These are phyloP conservation scores for Campylomormyrus numenius DNA, from an alignment of 2,113 vertebrate species.

Conservation along the genomic window DNA sequence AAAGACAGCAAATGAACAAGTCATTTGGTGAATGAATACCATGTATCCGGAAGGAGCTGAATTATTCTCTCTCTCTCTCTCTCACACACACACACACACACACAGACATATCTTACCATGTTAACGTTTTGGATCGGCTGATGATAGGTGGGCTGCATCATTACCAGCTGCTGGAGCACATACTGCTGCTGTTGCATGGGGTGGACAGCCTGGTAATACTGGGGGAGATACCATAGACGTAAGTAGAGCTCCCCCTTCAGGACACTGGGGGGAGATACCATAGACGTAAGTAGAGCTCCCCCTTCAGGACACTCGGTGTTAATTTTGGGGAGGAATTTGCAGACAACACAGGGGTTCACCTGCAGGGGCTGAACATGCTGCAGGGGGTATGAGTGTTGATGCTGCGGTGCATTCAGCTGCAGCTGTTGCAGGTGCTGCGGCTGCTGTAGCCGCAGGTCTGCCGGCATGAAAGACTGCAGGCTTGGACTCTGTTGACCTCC, in stretches of 20 bases:
- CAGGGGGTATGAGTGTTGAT: conserved; percentile 39
- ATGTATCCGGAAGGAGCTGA: too few species aligned
- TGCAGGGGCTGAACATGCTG: conserved; percentile 42
- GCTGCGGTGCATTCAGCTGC: conserved; percentile 51
- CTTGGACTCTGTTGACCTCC: conserved; percentile 43
- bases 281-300: not conserved
- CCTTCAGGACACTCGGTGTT: not conserved
- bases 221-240: not conserved
- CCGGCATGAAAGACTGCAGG: conserved; percentile 36
- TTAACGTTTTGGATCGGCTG: not conserved
- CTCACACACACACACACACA: not conserved
- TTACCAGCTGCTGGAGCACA: not conserved
- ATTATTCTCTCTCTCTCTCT: not conserved
- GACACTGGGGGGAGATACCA: not conserved
- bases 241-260: too few species aligned
- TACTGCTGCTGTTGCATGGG: not conserved
- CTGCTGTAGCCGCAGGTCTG: conserved; percentile 55
- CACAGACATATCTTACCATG: not conserved
- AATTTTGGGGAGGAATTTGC: not conserved
- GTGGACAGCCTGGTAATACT: conserved; percentile 2
- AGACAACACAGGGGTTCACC: not conserved
- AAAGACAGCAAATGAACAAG: too few species aligned
- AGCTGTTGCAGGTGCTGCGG: conserved; percentile 52
- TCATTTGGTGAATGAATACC: too few species aligned
- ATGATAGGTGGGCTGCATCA: not conserved